Evolutionary conservation across 2,888 invertebrate species (phyloP).

Genomic region (Chalcis sispes): DNA sequence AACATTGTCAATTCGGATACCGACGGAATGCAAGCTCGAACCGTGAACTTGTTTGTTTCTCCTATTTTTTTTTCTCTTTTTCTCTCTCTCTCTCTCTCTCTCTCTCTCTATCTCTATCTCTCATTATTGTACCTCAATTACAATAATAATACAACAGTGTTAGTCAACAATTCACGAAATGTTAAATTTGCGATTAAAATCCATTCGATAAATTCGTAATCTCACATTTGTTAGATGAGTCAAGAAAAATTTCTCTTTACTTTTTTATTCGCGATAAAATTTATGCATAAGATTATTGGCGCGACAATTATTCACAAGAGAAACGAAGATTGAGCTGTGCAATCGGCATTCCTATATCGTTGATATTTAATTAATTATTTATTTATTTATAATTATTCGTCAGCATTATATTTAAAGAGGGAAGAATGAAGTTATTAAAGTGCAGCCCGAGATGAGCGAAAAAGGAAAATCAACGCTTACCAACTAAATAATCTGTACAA

Average conservation of each 20-base stretch:
- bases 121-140: constrained; percentile 15
- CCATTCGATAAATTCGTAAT: constrained; percentile 25
- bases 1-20: constrained; percentile 54
- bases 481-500: constrained; percentile 49
- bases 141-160: constrained; percentile 39
- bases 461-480: constrained; percentile 50
- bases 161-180: constrained; percentile 29
- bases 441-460: constrained; percentile 30
- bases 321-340: constrained; percentile 33
- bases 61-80: constrained; percentile 18
- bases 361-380: constrained; percentile 17
- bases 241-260: constrained; percentile 7
- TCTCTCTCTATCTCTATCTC: constrained; percentile 18
- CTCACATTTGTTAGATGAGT: constrained; percentile 11
- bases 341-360: constrained; percentile 26
- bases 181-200: constrained; percentile 15
- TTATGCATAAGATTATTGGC: constrained; percentile 7
- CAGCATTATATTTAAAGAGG: constrained; percentile 19
- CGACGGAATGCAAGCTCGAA: constrained; percentile 60
- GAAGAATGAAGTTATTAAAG: constrained; percentile 29
- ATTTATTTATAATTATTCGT: constrained; percentile 15
- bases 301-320: constrained; percentile 16
- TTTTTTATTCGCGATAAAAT: background rate
- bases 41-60: constrained; percentile 16
- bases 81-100: constrained; percentile 17